Evolutionary conservation across 2,113 vertebrate species (phyloP), one percentile per base, ranked within the genome.

Genomic region (Nettapus auritus): DNA sequence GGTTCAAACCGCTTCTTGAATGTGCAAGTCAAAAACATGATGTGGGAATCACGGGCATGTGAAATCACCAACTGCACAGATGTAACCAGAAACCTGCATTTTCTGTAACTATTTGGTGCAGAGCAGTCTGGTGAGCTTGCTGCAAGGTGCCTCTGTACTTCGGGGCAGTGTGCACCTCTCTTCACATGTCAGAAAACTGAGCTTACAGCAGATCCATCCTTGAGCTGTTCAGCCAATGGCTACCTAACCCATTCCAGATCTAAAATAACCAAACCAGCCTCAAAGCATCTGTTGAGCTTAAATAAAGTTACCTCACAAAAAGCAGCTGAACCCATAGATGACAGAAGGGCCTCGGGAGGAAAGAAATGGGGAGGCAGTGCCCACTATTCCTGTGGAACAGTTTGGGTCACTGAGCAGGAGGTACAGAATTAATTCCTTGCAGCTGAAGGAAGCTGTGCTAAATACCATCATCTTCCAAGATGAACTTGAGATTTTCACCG

Each of bases 41-140:
- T 1, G 15, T 0, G 3, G 22, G 50, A 76, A 7, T 38, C 17
- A 16, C 0, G 1, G 3, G 14, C 3, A 8, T 23, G 7, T 2
- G 7, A 50, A 44, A 36, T 23, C 50, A 11, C 52, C 2, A 0
- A 14, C 15, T 25, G 33, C 16, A 62, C 11, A 31, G 3, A 4
- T 8, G 3, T 4, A 48, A 55, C 25, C 28, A 53, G 25, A 53
- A 83, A 33, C 13, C 22, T 36, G 5, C 38, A 8, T 38, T n/a
- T 86, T 74, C 80, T 44, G 6, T 25, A 62, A 50, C 33, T 48
- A 23, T 18, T 11, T 36, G 56, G 36, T 17, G 42, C 38, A 40
- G 22, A 81, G 63, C 29, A 34, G 50, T n/a, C 52, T 40, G n/a
- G 16, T 9, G 33, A 66, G 13, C 33, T 48, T 48, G 56, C 64